Evolutionary conservation across 1,140 invertebrate genomes (phyloP).

Genomic region (Pachyrhynchus sulphureomaculatus): DNA sequence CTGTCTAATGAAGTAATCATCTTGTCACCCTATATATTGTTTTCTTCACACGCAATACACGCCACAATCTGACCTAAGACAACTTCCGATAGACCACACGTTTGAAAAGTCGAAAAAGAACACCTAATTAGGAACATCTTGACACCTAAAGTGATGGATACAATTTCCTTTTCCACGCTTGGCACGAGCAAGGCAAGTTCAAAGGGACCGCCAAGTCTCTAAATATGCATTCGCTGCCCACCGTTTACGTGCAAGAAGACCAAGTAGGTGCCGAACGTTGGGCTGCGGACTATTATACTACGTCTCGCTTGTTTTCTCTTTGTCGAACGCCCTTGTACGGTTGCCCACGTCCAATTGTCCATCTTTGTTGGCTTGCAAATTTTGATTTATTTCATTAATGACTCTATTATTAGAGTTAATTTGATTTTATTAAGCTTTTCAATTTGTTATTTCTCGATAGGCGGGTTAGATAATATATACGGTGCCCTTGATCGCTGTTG

Average conservation of each 20-base stretch:
- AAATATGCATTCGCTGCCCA: constrained; percentile 12
- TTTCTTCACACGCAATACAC: no score
- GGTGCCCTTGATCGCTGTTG: no score
- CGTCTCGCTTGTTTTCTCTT: constrained; percentile 9
- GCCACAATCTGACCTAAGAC: no score
- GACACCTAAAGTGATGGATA: constrained; percentile 10
- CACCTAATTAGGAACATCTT: constrained; percentile 12
- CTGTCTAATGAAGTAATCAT: no score
- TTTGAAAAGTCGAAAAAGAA: background rate
- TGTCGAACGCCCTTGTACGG: constrained; percentile 12
- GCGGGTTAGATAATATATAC: no score
- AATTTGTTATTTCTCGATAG: no score
- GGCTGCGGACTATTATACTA: constrained; percentile 1
- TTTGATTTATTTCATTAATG: constrained; percentile 1
- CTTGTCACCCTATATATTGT: no score
- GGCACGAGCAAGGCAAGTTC: constrained; percentile 8
- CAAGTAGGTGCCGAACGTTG: constrained; percentile 13
- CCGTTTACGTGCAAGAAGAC: constrained; percentile 7
- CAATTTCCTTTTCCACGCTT: constrained; percentile 11
- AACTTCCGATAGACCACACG: background rate
- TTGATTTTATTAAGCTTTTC: no score
- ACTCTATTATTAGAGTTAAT: background rate
- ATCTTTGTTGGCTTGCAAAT: no score
- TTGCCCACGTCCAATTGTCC: background rate
- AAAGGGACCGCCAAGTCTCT: background rate